Base-by-base conservation (phyloP, 92 coral and sea anemone genomes). In the Parazoanthus swiftii region DNA sequence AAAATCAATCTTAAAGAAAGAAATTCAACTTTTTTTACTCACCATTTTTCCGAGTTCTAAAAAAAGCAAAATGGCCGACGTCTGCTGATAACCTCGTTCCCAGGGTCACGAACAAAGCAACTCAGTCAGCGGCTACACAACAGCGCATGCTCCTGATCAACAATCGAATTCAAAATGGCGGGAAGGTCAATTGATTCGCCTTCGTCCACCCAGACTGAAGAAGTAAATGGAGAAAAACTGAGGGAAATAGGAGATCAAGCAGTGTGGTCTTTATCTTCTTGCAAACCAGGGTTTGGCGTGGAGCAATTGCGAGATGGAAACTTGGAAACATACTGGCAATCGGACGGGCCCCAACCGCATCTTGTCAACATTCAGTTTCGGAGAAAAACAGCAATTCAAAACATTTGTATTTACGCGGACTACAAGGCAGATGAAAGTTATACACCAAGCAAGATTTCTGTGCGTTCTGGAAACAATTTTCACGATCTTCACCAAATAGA, bases 261-360 rank as follows among this genome's bases (percentile, higher is more conserved):
- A 9, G 96, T 92, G 74, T 97, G 99, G 99, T 97, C 99, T 56
- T 89, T 97, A 75, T 97, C 99, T 18, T 97, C 99, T 10, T 97
- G 99, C 77, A 97, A 97, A 78, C 99, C 99, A 81, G 99, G 99
- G 36, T 97, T 97, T 88, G 99, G 99, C 13, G 95, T 97, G 68
- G 99, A 97, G 77, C 99, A 97, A 74, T 63, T 97, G 71, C 93
- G 99, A 0, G 99, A 97, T 78, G 99, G 98, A 82, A 97, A 97
- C 89, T 70, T 97, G 5, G 99, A 97, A 67, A 95, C 99, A 2
- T 97, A 97, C 79, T 97, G 99, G 99, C 99, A 97, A 85, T 95
- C 98, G n/a, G 99, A 97, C 88, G 99, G 99, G 2, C 98, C 99
- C 0, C 99, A 97, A 85, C 99, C 99, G 3, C 99, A 97, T 80